These are phyloP conservation scores for Platyrinchus mystaceus DNA, from an alignment of 2,797 vertebrate species.

Conservation along the genomic window DNA sequence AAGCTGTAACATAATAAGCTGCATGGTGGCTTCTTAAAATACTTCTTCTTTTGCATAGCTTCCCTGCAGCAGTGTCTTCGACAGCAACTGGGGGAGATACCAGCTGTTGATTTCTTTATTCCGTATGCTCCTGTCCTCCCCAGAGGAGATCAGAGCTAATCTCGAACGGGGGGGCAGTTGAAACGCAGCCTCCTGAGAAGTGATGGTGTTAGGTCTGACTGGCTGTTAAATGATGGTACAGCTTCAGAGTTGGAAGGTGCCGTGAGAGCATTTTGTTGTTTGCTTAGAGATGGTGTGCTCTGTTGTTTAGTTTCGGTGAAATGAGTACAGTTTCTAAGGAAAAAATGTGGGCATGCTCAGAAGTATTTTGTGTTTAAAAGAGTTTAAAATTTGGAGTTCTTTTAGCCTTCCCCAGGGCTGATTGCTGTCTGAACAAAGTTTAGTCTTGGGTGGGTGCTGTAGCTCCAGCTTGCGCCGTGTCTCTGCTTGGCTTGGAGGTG, in stretches of 20 bases:
- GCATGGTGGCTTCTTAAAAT: background rate
- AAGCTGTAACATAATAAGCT: background rate
- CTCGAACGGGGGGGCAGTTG: background rate
- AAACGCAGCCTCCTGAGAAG: background rate
- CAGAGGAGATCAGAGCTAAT: background rate
- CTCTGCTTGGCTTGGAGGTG: background rate
- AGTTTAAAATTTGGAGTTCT: background rate
- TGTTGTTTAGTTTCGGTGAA: background rate
- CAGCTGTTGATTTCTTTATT: slow-evolving; percentile 1
- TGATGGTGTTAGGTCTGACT: background rate
- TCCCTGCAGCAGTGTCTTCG: accelerated
- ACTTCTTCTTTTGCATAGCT: background rate
- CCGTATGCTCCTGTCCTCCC: background rate
- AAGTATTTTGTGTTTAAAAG: background rate
- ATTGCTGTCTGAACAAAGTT: background rate
- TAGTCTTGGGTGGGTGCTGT: background rate
- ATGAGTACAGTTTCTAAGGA: background rate
- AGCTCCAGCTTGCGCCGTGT: background rate
- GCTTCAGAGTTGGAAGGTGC: background rate
- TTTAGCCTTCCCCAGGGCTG: accelerated
- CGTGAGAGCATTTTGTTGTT: background rate
- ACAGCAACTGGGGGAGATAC: background rate
- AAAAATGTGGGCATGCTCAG: accelerated
- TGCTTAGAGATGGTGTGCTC: background rate
- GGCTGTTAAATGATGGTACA: background rate